Conservation (phyloP, 2,113 vertebrate species). For the Shinisaurus crocodilurus region DNA sequence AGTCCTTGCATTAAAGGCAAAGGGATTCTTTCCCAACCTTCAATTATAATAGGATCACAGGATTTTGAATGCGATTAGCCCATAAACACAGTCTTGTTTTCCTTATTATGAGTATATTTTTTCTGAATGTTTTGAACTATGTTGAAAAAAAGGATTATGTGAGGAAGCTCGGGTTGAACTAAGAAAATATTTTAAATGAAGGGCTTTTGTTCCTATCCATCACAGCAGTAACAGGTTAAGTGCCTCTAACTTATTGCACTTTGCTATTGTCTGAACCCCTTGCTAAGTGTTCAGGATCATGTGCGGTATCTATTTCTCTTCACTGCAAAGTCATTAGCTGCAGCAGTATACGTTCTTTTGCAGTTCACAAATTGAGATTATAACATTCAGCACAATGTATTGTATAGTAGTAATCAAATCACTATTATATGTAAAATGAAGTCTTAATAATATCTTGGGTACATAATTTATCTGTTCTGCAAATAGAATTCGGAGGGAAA, state of each 20-base stretch:
- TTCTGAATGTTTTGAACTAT: constrained; percentile 36
- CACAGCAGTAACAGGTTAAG: constrained; percentile 70
- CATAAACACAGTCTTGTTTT: constrained; percentile 40
- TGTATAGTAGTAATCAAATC: constrained; percentile 47
- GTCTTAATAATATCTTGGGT: constrained; percentile 37
- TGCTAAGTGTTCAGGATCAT: constrained; percentile 70
- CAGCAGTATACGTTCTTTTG: constrained; percentile 59
- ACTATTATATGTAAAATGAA: constrained; percentile 46
- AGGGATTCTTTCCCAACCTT: too few relatives aligned
- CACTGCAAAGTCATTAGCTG: constrained; percentile 72
- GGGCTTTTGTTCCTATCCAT: constrained; percentile 58
- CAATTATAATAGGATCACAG: constrained; percentile 1
- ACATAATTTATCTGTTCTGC: constrained; percentile 34
- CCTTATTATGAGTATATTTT: constrained; percentile 59
- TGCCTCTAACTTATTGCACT: constrained; percentile 72
- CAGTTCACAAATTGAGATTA: constrained; percentile 63
- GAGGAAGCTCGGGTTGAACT: constrained; percentile 62
- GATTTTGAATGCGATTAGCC: constrained; percentile 38
- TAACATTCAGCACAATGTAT: constrained; percentile 53
- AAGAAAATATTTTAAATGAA: constrained; percentile 72
- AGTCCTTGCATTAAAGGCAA: not conserved
- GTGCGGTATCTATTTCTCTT: constrained; percentile 71
- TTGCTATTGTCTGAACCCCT: constrained; percentile 68
- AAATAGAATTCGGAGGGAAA: constrained; percentile 7
- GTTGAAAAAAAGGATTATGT: constrained; percentile 52